Percentiles rank a stretch among this genome's conserved stretches.
Evolutionary conservation across 1,140 invertebrate genomes (phyloP).

Genomic region (Meteorus sp.): DNA sequence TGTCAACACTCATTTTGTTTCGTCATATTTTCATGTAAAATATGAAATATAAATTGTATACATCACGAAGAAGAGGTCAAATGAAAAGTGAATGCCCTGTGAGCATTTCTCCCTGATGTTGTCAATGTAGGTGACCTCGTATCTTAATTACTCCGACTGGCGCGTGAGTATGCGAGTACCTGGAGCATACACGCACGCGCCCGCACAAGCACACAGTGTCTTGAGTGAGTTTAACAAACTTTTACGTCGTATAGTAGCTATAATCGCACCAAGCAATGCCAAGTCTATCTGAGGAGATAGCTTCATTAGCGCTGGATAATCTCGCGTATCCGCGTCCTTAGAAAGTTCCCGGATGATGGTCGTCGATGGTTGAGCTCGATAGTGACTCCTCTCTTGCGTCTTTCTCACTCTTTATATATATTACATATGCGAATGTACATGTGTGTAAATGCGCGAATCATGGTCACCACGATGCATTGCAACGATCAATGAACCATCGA

Average conservation of each 20-base stretch:
- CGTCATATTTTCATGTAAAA: too few species aligned
- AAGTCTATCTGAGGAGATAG: constrained; percentile 38
- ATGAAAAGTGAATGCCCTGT: constrained; percentile 35
- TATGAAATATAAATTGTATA: not conserved
- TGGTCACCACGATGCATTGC: constrained; percentile 14
- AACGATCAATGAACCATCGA: not conserved
- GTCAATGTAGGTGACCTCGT: constrained; percentile 51
- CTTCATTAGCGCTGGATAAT: constrained; percentile 51
- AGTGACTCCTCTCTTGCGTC: constrained; percentile 5
- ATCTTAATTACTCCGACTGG: constrained; percentile 47
- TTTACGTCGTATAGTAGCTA: too few species aligned
- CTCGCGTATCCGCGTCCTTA: constrained; percentile 40
- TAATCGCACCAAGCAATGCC: too few species aligned
- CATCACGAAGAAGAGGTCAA: constrained; percentile 17
- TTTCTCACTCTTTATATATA: not conserved
- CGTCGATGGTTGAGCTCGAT: constrained; percentile 32
- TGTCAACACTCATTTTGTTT: too few species aligned
- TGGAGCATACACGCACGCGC: constrained; percentile 10
- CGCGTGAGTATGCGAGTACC: constrained; percentile 9
- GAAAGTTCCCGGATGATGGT: constrained; percentile 45
- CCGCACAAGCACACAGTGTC: constrained; percentile 19
- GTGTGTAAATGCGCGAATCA: constrained; percentile 14
- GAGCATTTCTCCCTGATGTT: constrained; percentile 37
- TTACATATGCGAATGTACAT: constrained; percentile 13
- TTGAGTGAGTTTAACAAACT: constrained; percentile 44